Evolutionary conservation across 1,140 invertebrate genomes (phyloP).

Genomic region (Apis cerana): DNA sequence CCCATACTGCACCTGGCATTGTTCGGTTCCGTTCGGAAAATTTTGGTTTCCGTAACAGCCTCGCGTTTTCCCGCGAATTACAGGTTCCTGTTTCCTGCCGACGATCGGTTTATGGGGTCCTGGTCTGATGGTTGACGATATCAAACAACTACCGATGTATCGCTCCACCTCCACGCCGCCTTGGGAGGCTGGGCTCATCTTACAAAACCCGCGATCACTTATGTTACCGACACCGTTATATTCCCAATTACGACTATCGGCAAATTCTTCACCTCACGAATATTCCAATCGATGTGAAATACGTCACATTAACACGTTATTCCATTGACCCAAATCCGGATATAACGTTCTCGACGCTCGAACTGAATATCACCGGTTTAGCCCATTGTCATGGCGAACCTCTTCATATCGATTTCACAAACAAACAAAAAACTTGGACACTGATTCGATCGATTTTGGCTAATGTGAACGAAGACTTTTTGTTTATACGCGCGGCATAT

Average conservation of each 20-base stretch:
- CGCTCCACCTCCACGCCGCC: slow-evolving; percentile 84
- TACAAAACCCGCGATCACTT: slow-evolving; percentile 54
- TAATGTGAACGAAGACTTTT: no score
- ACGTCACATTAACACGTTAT: slow-evolving; percentile 33
- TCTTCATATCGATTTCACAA: background rate
- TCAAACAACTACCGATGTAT: slow-evolving; percentile 85
- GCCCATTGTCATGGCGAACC: slow-evolving; percentile 48
- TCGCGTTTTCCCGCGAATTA: slow-evolving; percentile 41
- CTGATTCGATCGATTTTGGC: background rate
- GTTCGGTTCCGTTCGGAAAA: slow-evolving; percentile 58
- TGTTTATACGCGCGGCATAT: background rate
- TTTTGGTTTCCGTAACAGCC: slow-evolving; percentile 57
- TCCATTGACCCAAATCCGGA: slow-evolving; percentile 28
- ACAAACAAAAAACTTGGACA: background rate
- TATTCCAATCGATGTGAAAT: background rate
- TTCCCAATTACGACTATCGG: background rate
- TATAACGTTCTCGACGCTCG: no score
- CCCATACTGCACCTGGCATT: slow-evolving; percentile 70
- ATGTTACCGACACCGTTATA: slow-evolving; percentile 1
- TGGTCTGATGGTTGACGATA: slow-evolving; percentile 78
- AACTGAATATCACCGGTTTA: slow-evolving; percentile 26
- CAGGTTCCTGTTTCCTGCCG: slow-evolving; percentile 61
- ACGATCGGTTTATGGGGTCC: slow-evolving; percentile 76
- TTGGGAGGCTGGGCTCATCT: slow-evolving; percentile 85
- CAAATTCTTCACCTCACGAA: slow-evolving; percentile 3